Evolutionary conservation across 2,888 invertebrate genomes (phyloP).

Genomic region (Folsomia candida): DNA sequence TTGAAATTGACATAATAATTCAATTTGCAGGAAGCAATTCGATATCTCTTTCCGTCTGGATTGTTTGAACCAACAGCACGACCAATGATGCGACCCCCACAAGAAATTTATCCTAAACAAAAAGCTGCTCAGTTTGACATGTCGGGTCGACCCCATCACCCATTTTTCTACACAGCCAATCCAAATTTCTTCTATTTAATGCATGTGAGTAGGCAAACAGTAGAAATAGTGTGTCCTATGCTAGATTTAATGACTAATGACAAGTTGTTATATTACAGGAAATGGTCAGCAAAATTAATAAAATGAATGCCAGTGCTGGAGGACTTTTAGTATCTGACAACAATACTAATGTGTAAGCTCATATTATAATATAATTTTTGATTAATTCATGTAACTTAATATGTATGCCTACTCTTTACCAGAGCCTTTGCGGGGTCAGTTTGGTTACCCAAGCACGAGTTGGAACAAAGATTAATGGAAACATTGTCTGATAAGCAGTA

Average conservation of each 20-base stretch:
- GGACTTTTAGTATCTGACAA: not conserved
- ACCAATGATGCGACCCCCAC: conserved; percentile 86
- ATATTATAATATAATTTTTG: not conserved
- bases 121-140: conserved; percentile 89
- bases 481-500: conserved; percentile 61
- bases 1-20: not conserved
- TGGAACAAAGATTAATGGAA: conserved; percentile 69
- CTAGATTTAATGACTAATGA: too few species aligned
- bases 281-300: conserved; percentile 66
- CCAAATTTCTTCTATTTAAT: conserved; percentile 81
- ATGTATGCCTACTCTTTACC: too few species aligned
- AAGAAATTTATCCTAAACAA: conserved; percentile 75
- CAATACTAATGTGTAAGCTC: not conserved
- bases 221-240: not conserved
- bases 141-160: conserved; percentile 85
- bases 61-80: conserved; percentile 78
- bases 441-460: conserved; percentile 67
- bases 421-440: conserved; percentile 55
- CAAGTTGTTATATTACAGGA: conserved; percentile 61
- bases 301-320: not conserved
- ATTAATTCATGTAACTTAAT: conserved; percentile 1
- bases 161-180: conserved; percentile 84
- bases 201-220: conserved; percentile 61
- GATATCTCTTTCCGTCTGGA: conserved; percentile 94
- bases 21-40: conserved; percentile 69